Evolutionary conservation across 1,140 invertebrate species (phyloP), one percentile per base, ranked within the genome.

Genomic region (Drosophila ironensis): DNA sequence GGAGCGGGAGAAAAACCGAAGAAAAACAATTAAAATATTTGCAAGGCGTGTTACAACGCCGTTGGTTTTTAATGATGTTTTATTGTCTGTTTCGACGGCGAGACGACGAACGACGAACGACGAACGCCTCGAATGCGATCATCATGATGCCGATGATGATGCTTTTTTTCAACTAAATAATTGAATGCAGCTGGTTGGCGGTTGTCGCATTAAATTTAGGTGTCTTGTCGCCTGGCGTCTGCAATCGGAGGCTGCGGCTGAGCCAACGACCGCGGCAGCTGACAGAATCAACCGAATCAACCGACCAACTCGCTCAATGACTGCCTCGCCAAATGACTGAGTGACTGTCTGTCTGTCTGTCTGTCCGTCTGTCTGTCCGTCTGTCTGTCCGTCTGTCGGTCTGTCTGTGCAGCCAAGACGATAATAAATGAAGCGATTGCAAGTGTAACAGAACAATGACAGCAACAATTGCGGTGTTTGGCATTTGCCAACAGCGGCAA

Each of bases 391-490:
- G 42, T 57, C 57, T 46, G 47, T 27, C 33, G 27, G 42, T 41
- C 40, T 30, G 51, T 51, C 60, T 59, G 60, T 17, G 50, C 54
- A 47, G 48, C 38, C 57, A 46, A 72, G 68, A 77, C 77, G 71
- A 77, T 87, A 87, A 87, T 82, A 80, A 82, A 87, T 82, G 73
- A 87, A 87, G 75, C 82, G 69, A 87, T 87, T 87, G 76, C 76
- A 87, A 87, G 82, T 81, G 76, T 87, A 87, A 87, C 82, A 81
- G 70, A 87, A 87, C 82, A 87, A 87, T 82, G 82, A 87, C 82
- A 87, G 82, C 82, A 87, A 87, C 82, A 87, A 87, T 87, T 87
- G 82, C 82, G 59, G 82, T 69, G 77, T 87, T 87, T 87, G 82
- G 82, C 78, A 82, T 82, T 82, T 82, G 77, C 78, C 77, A 82